phyloP scores from a whole-genome alignment of 2,888 invertebrate species.

The Deilephila elpenor region DNA sequence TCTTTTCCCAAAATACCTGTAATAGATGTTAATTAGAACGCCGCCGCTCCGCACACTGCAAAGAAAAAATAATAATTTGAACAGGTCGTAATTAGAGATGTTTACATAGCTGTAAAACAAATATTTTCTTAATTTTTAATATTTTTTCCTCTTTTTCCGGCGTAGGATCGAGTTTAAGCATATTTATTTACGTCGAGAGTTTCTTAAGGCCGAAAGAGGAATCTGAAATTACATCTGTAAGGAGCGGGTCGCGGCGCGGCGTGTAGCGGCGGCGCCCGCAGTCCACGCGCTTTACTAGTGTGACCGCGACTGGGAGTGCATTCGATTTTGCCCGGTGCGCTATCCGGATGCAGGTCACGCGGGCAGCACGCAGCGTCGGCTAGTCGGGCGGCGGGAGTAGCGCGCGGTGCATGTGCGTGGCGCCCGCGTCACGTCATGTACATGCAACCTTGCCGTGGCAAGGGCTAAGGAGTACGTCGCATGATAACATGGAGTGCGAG shows the following conservation, averaged over 20 bases:
- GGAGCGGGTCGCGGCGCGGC: slow-evolving; percentile 44
- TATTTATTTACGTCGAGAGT: slow-evolving; percentile 77
- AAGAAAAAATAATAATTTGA: slow-evolving; percentile 82
- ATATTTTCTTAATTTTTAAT: slow-evolving; percentile 83
- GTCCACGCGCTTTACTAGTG: slow-evolving; percentile 36
- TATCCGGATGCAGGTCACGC: not conserved
- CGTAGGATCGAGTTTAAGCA: slow-evolving; percentile 79
- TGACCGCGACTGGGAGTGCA: slow-evolving; percentile 15
- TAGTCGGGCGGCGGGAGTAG: slow-evolving; percentile 3
- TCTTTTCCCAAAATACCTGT: slow-evolving; percentile 80
- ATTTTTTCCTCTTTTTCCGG: slow-evolving; percentile 73
- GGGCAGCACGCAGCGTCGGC: not conserved
- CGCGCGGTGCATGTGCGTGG: slow-evolving; percentile 14
- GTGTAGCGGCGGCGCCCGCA: slow-evolving; percentile 42
- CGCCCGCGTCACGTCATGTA: slow-evolving; percentile 28
- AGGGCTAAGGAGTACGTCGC: slow-evolving; percentile 7
- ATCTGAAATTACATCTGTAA: slow-evolving; percentile 78
- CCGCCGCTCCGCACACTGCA: slow-evolving; percentile 69
- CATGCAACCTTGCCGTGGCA: slow-evolving; percentile 29
- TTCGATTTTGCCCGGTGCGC: slow-evolving; percentile 24
- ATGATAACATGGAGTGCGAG: slow-evolving; percentile 29
- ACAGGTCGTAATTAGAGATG: slow-evolving; percentile 84
- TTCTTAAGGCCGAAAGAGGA: slow-evolving; percentile 68
- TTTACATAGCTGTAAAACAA: slow-evolving; percentile 83
- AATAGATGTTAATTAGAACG: slow-evolving; percentile 83